Evolutionary conservation across 2,888 invertebrate genomes (phyloP), one percentile per base, ranked within the genome.

Genomic region (Dolomedes plantarius): DNA sequence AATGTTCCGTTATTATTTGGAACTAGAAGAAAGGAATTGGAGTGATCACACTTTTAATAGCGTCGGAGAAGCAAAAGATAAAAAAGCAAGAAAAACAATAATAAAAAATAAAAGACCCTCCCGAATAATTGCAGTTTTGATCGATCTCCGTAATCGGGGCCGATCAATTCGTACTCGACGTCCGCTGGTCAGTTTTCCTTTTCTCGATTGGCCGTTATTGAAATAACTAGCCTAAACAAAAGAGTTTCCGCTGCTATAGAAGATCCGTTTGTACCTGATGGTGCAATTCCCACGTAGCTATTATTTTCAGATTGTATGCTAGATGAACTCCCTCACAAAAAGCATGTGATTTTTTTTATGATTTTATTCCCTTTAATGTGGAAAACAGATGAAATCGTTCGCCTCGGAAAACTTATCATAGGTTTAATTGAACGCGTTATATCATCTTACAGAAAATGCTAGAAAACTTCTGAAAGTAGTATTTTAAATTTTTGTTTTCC

Each of bases 121-220:
- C 69, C 75, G 56, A 75, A 75, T 75, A 82, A 82, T 82, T 82
- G 75, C 75, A 75, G 75, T 75, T 82, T 82, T 82, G 75, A 82
- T 82, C 75, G 81, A 82, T 82, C 74, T 46, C 31, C 28, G 75
- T 82, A 69, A 82, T 64, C 62, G 75, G 64, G 75, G 64, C 56
- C 56, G 62, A 74, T 81, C 81, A 81, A 81, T 73, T 73, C 64
- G 64, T 56, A 62, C 71, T 46, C 64, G 36, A 27, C 50, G 65
- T n/a, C n/a, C 41, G 72, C 79, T 71, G 75, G 76, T 82, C 82
- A 71, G 46, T 76, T 82, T 74, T 67, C 72, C 68, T 50, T 68
- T 81, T 28, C 69, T 82, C 39, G 67, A 41, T 74, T 68, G 31
- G 36, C 46, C 31, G 56, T 62, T 74, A 81, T 75, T 75, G 75